These are phyloP conservation scores for Plestiodon gilberti DNA, from an alignment of 2,113 vertebrate genomes.

Conservation along the genomic window DNA sequence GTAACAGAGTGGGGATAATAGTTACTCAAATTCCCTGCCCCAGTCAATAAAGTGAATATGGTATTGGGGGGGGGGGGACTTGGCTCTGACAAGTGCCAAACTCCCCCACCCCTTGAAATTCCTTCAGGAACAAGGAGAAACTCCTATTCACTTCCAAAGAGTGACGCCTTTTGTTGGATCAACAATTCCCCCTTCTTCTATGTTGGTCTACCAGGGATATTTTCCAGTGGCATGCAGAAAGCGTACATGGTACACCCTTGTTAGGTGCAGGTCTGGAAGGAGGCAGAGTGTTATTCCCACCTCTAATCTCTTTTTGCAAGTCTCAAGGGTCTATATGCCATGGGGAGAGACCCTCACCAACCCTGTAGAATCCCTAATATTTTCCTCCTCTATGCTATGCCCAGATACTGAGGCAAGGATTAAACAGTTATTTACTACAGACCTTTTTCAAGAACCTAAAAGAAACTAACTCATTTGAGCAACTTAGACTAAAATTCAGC, in stretches of 20 bases:
- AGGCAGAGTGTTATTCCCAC: not conserved
- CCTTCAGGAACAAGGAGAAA: not conserved
- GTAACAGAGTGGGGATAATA: not conserved
- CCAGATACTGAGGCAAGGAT: not conserved
- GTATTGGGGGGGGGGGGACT: not conserved
- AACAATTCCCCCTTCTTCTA: not conserved
- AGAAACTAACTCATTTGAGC: constrained; percentile 5
- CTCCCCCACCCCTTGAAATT: not conserved
- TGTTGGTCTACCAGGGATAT: not conserved
- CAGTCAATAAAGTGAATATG: not conserved
- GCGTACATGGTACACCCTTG: not conserved
- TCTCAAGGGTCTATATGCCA: not conserved
- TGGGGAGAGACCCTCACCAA: not conserved
- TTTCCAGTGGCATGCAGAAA: not conserved
- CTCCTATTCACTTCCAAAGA: not conserved
- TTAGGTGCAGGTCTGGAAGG: not conserved
- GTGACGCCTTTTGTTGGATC: no score
- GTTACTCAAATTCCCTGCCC: not conserved
- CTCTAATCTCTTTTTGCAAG: no score
- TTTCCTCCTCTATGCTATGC: no score
- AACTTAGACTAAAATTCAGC: constrained; percentile 27
- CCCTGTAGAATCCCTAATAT: not conserved
- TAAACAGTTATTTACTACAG: not conserved
- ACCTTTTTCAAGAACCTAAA: constrained; percentile 12
- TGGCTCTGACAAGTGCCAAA: no score